Evolutionary conservation across 2,113 vertebrate species (phyloP).

Genomic region (Oreochromis tanganicae): DNA sequence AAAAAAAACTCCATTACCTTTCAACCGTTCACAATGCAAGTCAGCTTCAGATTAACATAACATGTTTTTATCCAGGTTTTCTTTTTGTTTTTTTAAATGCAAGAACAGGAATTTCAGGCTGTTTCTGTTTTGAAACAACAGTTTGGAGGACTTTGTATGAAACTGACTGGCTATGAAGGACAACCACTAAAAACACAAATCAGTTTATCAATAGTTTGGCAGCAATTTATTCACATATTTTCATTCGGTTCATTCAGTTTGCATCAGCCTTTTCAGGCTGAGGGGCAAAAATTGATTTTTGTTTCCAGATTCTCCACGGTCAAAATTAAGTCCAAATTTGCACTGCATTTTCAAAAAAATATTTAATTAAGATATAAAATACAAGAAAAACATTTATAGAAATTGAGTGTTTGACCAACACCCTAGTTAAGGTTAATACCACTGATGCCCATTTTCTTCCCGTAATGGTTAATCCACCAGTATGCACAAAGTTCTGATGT

Average conservation of each 20-base stretch:
- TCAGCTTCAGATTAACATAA: background rate
- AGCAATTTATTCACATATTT: background rate
- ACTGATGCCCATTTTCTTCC: background rate
- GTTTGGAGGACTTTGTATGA: background rate
- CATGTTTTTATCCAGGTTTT: background rate
- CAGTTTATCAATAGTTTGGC: background rate
- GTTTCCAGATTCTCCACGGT: background rate
- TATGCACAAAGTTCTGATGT: background rate
- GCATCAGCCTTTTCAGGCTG: background rate
- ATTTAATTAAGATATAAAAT: background rate
- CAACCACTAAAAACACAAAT: background rate
- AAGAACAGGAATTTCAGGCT: background rate
- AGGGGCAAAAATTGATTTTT: background rate
- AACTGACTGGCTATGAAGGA: background rate
- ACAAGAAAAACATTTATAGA: background rate
- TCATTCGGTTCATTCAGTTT: background rate
- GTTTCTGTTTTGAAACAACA: background rate
- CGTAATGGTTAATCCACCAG: background rate
- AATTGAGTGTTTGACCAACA: background rate
- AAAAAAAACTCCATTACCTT: conserved; percentile 7
- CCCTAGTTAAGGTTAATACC: background rate
- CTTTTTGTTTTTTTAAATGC: background rate
- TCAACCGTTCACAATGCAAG: background rate
- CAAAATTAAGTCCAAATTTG: background rate
- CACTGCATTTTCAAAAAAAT: background rate